Base-by-base conservation (phyloP, 2,113 vertebrate genomes). In the Spea multiplicata region DNA sequence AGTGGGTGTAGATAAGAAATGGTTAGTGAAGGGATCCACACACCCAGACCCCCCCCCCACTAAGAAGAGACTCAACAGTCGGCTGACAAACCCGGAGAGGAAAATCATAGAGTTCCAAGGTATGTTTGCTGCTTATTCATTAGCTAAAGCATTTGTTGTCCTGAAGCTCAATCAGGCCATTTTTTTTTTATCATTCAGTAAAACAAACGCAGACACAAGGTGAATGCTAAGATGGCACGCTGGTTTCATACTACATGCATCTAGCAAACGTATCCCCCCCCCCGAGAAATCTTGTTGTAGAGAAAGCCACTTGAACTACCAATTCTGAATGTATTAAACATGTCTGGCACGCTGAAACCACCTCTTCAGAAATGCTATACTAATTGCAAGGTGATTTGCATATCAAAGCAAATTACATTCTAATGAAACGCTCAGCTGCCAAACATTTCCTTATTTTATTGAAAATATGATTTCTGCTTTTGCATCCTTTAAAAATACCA, bases 341-440 rank as follows among this genome's bases (percentile, higher is more conserved):
- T 87, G 87, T 89, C 87, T 86, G 88, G 86, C 76, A 81, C 83
- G 84, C 47, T 83, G 82, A 75, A 74, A 78, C 78, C 80, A 82
- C 81, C 84, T 90, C 88, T 89, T 86, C 85, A 87, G 85, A 92
- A 88, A 91, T 91, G 86, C 87, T 83, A 85, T 88, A 86, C 84
- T 90, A 91, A 91, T 91, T 91, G 90, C 84, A 79, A 78, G 74
- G 82, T 89, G 84, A 90, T 92, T 91, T 91, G 88, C 91, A 93
- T 89, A 86, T 91, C 86, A 92, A 92, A 90, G 89, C 83, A 90
- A 89, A 90, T 90, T 90, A 86, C 83, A 88, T 84, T 81, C 84
- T 93, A 91, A 90, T 91, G 88, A 88, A 89, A 86, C 84, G 84
- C 87, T 88, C 88, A 77, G 81, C 83, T 87, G 86, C 85, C 85